These are phyloP conservation scores for Panagrolaimus sp. DNA, from an alignment of 1,140 invertebrate species.

Conservation along the genomic window DNA sequence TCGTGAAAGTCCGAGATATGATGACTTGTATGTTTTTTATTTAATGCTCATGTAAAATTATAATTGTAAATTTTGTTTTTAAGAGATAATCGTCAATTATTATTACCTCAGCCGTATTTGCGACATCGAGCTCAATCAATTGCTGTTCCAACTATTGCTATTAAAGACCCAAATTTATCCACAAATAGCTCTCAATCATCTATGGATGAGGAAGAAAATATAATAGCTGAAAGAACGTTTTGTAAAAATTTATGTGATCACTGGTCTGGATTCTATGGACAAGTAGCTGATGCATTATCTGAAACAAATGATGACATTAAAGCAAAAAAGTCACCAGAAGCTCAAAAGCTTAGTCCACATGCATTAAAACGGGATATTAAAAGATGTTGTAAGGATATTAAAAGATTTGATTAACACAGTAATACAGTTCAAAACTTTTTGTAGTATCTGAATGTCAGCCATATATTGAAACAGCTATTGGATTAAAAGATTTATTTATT, in stretches of 20 bases:
- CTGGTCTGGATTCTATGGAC: constrained; percentile 16
- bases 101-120: neutral
- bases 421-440: neutral
- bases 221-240: constrained; percentile 3
- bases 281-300: constrained; percentile 33
- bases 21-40: no score
- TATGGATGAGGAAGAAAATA: constrained; percentile 5
- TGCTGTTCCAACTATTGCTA: neutral
- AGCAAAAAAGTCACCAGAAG: constrained; percentile 7
- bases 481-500: constrained; percentile 40
- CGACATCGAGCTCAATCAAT: constrained; percentile 4
- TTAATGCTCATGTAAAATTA: no score
- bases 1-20: no score
- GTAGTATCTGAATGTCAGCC: constrained; percentile 41
- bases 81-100: neutral
- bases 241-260: neutral
- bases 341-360: constrained; percentile 22
- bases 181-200: neutral
- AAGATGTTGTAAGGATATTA: constrained; percentile 39
- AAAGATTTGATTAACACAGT: no score
- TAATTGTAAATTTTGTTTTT: no score
- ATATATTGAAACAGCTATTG: constrained; percentile 40
- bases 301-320: constrained; percentile 29
- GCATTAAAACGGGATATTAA: constrained; percentile 40
- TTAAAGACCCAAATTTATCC: neutral